Conservation (phyloP, 2,113 vertebrate genomes). For the Strix uralensis region DNA sequence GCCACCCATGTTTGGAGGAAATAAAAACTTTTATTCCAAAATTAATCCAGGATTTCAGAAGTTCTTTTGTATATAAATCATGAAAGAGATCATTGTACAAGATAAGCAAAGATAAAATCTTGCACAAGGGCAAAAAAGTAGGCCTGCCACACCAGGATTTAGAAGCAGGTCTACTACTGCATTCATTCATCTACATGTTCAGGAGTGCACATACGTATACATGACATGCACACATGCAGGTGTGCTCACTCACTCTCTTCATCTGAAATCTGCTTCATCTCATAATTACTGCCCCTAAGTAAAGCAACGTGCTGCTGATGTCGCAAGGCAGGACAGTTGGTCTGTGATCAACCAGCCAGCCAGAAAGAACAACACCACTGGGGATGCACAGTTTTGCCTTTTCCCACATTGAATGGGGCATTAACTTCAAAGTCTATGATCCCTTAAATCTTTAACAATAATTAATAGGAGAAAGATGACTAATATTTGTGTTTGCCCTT, state of each 20-base stretch:
- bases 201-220: fast-evolving
- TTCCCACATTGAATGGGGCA: slow-evolving; percentile 76
- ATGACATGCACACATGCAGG: not conserved
- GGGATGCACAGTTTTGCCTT: slow-evolving; percentile 66
- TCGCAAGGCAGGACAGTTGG: slow-evolving; percentile 29
- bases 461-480: slow-evolving; percentile 77
- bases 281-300: not conserved
- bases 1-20: not conserved
- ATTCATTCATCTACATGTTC: fast-evolving
- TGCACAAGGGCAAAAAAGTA: not conserved
- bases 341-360: slow-evolving; percentile 55
- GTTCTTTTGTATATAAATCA: not conserved
- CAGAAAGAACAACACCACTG: slow-evolving; percentile 73
- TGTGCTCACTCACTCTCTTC: fast-evolving
- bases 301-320: not conserved
- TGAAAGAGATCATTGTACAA: not conserved
- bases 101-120: not conserved
- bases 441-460: slow-evolving; percentile 82
- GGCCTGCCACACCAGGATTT: not conserved
- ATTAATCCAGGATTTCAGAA: not conserved
- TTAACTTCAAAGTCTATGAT: slow-evolving; percentile 78
- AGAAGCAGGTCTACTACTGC: not conserved
- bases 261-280: not conserved
- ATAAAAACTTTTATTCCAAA: not conserved
- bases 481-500: slow-evolving; percentile 74